phyloP scores from a whole-genome alignment of 2,888 invertebrate species.

The Chesias legatella region DNA sequence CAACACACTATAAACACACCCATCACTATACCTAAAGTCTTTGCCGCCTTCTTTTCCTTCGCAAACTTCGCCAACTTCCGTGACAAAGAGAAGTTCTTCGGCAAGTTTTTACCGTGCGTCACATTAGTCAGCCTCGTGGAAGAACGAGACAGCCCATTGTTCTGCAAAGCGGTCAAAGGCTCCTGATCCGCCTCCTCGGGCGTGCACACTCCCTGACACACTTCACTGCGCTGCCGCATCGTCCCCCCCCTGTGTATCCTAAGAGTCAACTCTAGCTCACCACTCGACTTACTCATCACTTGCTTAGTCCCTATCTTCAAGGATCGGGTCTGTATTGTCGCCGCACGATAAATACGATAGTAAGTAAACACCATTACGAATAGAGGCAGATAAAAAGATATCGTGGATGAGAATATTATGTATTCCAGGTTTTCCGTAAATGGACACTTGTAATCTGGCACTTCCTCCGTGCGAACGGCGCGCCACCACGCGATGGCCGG shows the following conservation, averaged over 20 bases:
- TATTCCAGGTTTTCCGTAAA: slow-evolving; percentile 98
- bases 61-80: slow-evolving; percentile 96
- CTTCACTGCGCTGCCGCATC: slow-evolving; percentile 81
- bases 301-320: slow-evolving; percentile 95
- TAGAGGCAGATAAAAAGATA: slow-evolving; percentile 98
- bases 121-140: slow-evolving; percentile 84
- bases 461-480: slow-evolving; percentile 89
- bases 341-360: slow-evolving; percentile 96
- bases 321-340: slow-evolving; percentile 94
- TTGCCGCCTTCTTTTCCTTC: slow-evolving; percentile 98
- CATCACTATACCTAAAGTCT: slow-evolving; percentile 97
- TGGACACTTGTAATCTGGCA: slow-evolving; percentile 92
- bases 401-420: slow-evolving; percentile 97
- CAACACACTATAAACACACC: slow-evolving; percentile 98
- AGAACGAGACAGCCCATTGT: slow-evolving; percentile 87
- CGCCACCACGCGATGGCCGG: slow-evolving; percentile 98
- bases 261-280: slow-evolving; percentile 92
- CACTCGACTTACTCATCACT: slow-evolving; percentile 88
- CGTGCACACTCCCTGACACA: slow-evolving; percentile 80
- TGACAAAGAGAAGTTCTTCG: slow-evolving; percentile 95
- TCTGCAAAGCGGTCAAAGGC: slow-evolving; percentile 87
- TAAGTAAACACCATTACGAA: slow-evolving; percentile 99
- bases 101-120: slow-evolving; percentile 82
- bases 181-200: slow-evolving; percentile 86
- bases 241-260: slow-evolving; percentile 96